A percentile compares a stretch with the other conserved stretches of the same genome.
Evolutionary conservation across 2,888 invertebrate genomes (phyloP).

Genomic region (Dioctria linearis): DNA sequence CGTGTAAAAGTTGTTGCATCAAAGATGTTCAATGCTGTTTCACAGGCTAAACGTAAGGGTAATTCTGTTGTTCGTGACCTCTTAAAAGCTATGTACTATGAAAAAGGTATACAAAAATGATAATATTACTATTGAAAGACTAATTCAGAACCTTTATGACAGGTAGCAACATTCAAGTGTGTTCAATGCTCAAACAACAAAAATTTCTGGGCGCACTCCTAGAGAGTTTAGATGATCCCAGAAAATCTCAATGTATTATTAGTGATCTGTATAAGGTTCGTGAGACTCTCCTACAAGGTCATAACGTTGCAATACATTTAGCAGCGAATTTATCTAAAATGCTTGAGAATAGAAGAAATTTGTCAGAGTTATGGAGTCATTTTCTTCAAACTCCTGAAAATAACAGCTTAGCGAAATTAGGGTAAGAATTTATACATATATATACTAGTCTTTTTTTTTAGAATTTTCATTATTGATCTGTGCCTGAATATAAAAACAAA

Average conservation of each 20-base stretch:
- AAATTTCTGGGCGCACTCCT: slow-evolving; percentile 81
- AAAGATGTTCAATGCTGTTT: slow-evolving; percentile 86
- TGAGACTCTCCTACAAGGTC: slow-evolving; percentile 74
- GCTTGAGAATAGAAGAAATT: slow-evolving; percentile 46
- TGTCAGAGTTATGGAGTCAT: slow-evolving; percentile 73
- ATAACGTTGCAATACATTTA: slow-evolving; percentile 80
- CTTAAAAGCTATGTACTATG: slow-evolving; percentile 75
- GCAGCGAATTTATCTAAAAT: slow-evolving; percentile 76
- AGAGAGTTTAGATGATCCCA: slow-evolving; percentile 74
- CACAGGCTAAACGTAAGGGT: slow-evolving; percentile 83
- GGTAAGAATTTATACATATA: not conserved
- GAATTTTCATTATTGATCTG: not conserved
- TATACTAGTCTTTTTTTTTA: not conserved
- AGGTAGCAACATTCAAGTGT: slow-evolving; percentile 82
- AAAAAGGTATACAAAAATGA: slow-evolving; percentile 70
- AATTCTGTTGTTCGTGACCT: slow-evolving; percentile 77
- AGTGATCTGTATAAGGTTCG: slow-evolving; percentile 76
- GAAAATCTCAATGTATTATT: slow-evolving; percentile 72
- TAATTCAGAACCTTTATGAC: slow-evolving; percentile 60
- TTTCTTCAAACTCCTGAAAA: slow-evolving; percentile 66
- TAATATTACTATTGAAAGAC: not conserved
- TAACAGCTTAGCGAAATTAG: not conserved
- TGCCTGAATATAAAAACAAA: not conserved
- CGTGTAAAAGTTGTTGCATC: slow-evolving; percentile 84
- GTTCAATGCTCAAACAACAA: slow-evolving; percentile 83